Evolutionary conservation across 1,140 invertebrate genomes (phyloP), one percentile per base, ranked within the genome.

Genomic region (Solenopsis fugax): DNA sequence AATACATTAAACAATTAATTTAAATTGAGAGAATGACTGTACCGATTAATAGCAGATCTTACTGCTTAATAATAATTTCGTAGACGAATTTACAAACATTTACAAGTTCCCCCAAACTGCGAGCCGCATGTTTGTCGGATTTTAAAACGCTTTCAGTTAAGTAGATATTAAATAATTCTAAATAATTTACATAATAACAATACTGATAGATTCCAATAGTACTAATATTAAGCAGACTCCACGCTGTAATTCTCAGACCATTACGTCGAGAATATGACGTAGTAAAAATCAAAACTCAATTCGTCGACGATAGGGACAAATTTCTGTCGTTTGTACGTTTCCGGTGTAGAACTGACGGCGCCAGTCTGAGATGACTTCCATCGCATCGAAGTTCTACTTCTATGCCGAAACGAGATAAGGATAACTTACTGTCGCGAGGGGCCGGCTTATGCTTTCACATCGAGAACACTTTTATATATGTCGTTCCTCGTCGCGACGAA

Each of bases 381-480:
- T 87, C 87, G 77, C 86, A 65, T 84, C 21, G 72, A 80, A 75
- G 87, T 85, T 7, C 41, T 41, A 41, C 41, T 41, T 41, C 45
- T 81, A 72, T 71, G 41, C 45, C 71, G 69, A 88, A 89, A 93
- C 52, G 88, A 91, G 89, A 92, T 93, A 91, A 93, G 90, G 88
- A 93, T 90, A 91, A 93, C 72, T 84, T 67, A 54, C 65, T 86
- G 88, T 91, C 72, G 72, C 87, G 87, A 86, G 73, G 88, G 88
- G 86, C 64, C 45, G 29, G 56, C 75, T 85, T 90, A 88, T 77
- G 77, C 87, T 78, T 84, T 65, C 85, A 75, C 77, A 85, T 91
- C 77, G 76, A 69, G 62, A 72, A 89, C 81, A 86, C 88, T 92
- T 91, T 93, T 93, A 92, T 93, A 91, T 92, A 90, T 87, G 86